Percentiles rank a stretch among this genome's conserved stretches.
These are phyloP conservation scores for Psettodes erumei DNA, from an alignment of 2,113 vertebrate species.

Conservation along the genomic window DNA sequence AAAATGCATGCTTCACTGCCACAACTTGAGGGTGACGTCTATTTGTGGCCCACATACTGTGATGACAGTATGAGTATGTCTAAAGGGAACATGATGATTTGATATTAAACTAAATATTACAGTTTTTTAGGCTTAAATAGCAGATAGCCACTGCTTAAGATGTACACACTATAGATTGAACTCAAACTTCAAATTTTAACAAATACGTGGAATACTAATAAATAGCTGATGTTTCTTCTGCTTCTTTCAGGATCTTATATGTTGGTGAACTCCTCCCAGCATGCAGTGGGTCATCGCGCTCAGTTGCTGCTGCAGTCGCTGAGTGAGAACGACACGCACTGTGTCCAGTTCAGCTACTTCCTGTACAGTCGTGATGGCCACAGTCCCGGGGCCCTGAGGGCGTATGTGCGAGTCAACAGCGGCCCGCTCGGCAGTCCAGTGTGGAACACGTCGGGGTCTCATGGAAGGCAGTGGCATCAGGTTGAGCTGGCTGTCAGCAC, in stretches of 20 bases:
- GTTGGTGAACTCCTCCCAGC: conserved; percentile 97
- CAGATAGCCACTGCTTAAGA: not conserved
- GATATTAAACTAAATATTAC: not conserved
- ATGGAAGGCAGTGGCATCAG: conserved; percentile 94
- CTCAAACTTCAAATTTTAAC: not conserved
- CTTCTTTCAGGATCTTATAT: conserved; percentile 90
- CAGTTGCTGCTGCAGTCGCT: conserved; percentile 92
- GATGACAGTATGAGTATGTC: not conserved
- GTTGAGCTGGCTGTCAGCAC: conserved; percentile 96
- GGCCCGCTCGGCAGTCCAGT: conserved; percentile 90
- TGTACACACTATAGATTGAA: not conserved
- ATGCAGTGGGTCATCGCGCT: conserved; percentile 89
- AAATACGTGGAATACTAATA: not conserved
- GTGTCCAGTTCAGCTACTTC: conserved; percentile 98
- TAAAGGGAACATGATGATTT: not conserved
- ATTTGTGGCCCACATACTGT: not conserved
- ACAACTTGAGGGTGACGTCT: conserved; percentile 9
- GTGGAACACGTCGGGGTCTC: conserved; percentile 92
- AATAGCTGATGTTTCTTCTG: conserved; percentile 29
- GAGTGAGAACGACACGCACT: conserved; percentile 98
- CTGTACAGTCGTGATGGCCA: conserved; percentile 93
- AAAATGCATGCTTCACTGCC: conserved; percentile 14
- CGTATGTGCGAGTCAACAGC: conserved; percentile 91
- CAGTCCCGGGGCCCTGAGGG: conserved; percentile 90
- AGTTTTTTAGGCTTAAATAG: not conserved